phyloP scores from a whole-genome alignment of 2,797 vertebrate genomes.

The Cottoperca gobio region DNA sequence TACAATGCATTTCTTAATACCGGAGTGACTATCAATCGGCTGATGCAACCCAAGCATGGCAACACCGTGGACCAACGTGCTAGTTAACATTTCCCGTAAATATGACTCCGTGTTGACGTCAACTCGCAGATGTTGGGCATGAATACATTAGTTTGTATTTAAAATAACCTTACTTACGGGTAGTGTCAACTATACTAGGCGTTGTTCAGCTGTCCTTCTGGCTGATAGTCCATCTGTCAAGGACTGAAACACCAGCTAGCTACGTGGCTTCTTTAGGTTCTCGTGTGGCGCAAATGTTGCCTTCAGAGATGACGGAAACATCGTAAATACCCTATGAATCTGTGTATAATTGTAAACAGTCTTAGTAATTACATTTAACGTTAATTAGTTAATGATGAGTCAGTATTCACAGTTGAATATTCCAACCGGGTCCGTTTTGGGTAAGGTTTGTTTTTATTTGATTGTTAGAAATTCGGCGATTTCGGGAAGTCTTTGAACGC shows the following conservation, averaged over 20 bases:
- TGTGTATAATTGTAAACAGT: not conserved
- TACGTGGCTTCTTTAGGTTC: constrained; percentile 56
- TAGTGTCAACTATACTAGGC: not conserved
- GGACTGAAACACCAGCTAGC: constrained; percentile 12
- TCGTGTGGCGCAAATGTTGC: constrained; percentile 43
- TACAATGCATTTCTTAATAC: not conserved
- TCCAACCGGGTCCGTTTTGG: rapidly evolving
- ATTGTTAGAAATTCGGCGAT: not conserved
- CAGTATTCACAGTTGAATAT: not conserved
- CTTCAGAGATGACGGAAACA: constrained; percentile 18
- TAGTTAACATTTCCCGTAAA: not conserved
- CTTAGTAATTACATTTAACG: not conserved
- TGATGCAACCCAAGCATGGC: constrained; percentile 65
- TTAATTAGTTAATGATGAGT: not conserved
- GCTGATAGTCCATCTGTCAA: not conserved
- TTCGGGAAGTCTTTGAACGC: constrained; percentile 39
- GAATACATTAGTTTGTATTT: not conserved
- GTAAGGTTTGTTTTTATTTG: rapidly evolving
- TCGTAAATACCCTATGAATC: not conserved
- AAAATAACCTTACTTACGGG: constrained; percentile 12
- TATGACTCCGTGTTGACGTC: not conserved
- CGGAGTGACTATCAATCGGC: constrained; percentile 16
- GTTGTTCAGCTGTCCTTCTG: not conserved
- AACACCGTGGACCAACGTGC: not conserved
- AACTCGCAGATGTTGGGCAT: no score